phyloP scores from a whole-genome alignment of 2,888 invertebrate genomes.

The Stegophylla sp. region DNA sequence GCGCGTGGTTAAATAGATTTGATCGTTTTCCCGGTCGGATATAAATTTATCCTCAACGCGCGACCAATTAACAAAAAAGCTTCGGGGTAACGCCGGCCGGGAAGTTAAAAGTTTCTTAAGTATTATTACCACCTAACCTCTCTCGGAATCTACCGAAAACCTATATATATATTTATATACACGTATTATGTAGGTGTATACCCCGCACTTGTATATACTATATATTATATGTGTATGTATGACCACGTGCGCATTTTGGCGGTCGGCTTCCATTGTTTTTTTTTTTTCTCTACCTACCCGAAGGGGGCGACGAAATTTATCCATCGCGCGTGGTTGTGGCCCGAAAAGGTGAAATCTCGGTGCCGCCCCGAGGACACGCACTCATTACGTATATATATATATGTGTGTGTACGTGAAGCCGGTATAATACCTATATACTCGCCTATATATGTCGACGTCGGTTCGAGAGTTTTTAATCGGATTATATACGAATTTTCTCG shows the following conservation, averaged over 20 bases:
- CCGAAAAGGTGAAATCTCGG: background rate
- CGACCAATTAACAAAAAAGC: conserved; percentile 48
- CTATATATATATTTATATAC: background rate
- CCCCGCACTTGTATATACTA: too few relatives aligned
- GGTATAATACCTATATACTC: background rate
- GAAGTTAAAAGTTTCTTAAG: conserved; percentile 31
- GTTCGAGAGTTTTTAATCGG: conserved; percentile 57
- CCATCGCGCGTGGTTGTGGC: background rate
- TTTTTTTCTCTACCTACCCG: background rate
- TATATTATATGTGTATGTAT: too few relatives aligned
- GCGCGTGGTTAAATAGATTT: background rate
- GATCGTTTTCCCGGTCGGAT: background rate
- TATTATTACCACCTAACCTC: background rate
- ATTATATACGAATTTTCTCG: conserved; percentile 59
- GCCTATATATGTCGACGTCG: conserved; percentile 15
- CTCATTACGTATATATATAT: background rate
- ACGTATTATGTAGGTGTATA: background rate
- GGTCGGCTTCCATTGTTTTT: background rate
- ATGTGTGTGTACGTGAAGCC: background rate
- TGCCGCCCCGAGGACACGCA: background rate
- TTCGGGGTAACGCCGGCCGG: background rate
- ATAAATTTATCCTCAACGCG: background rate
- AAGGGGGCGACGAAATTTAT: background rate
- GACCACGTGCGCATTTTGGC: background rate
- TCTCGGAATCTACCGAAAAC: background rate